Percentiles rank a stretch among this genome's conserved stretches.
Conservation (phyloP, 2,797 vertebrate species). For the Oophaga sylvatica region DNA sequence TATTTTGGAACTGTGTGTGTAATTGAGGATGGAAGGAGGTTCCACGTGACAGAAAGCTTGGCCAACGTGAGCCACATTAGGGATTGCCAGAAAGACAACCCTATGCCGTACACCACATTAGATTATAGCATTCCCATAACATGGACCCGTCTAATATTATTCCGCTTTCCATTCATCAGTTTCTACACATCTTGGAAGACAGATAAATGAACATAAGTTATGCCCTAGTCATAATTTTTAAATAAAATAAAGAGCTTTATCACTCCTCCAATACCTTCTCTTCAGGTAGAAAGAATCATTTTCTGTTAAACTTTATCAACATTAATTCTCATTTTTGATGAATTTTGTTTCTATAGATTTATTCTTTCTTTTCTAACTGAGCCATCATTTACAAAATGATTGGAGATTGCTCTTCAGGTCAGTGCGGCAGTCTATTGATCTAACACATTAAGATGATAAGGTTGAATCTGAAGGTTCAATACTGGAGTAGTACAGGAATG, state of each 20-base stretch:
- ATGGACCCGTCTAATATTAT: not conserved
- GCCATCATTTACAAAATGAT: constrained; percentile 56
- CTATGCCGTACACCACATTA: not conserved
- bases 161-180: not conserved
- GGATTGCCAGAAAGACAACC: no score
- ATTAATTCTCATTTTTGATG: constrained; percentile 50
- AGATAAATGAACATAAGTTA: not conserved
- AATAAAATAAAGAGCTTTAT: constrained; percentile 16
- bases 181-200: not conserved
- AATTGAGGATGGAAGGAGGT: no score
- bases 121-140: not conserved
- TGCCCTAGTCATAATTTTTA: not conserved
- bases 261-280: constrained; percentile 9
- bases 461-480: constrained; percentile 43
- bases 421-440: constrained; percentile 48
- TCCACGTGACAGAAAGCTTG: no score
- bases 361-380: constrained; percentile 31
- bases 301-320: constrained; percentile 22
- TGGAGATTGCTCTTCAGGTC: constrained; percentile 51
- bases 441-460: constrained; percentile 55
- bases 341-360: constrained; percentile 47
- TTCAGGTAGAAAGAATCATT: constrained; percentile 1
- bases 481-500: constrained; percentile 27
- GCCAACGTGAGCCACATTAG: no score
- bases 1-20: no score